Evolutionary conservation across 2,797 vertebrate species (phyloP).

Genomic region (Cossypha heuglini): DNA sequence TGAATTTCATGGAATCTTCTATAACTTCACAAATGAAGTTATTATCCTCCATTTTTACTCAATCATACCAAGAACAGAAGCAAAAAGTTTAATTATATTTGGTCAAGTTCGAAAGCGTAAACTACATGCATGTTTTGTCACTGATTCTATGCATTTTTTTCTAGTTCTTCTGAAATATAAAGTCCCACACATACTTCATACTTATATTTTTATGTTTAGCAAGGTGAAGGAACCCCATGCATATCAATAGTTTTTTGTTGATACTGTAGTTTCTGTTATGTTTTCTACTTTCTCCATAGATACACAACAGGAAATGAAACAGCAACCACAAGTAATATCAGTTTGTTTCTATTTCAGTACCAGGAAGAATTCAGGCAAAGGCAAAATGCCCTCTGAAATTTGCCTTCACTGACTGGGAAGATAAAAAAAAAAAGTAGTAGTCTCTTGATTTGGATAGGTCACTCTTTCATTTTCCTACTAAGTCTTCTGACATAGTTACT

Average conservation of each 20-base stretch:
- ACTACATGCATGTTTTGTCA: background rate
- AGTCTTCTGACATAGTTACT: background rate
- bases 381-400: background rate
- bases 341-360: background rate
- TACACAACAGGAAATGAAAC: background rate
- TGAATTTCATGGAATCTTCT: background rate
- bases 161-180: background rate
- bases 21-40: background rate
- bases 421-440: accelerated
- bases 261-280: background rate
- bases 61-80: background rate
- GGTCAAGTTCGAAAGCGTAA: background rate
- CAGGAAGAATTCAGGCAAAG: background rate
- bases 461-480: background rate
- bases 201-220: background rate
- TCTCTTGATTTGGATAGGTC: background rate
- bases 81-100: background rate
- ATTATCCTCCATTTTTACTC: background rate
- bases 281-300: background rate
- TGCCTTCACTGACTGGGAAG: background rate
- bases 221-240: background rate
- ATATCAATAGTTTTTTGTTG: background rate
- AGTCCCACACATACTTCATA: background rate
- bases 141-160: background rate
- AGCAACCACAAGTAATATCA: background rate